A percentile compares a stretch with the other conserved stretches of the same genome.
Conservation (phyloP, 2,888 invertebrate genomes). For the Dryadula phaetusa region DNA sequence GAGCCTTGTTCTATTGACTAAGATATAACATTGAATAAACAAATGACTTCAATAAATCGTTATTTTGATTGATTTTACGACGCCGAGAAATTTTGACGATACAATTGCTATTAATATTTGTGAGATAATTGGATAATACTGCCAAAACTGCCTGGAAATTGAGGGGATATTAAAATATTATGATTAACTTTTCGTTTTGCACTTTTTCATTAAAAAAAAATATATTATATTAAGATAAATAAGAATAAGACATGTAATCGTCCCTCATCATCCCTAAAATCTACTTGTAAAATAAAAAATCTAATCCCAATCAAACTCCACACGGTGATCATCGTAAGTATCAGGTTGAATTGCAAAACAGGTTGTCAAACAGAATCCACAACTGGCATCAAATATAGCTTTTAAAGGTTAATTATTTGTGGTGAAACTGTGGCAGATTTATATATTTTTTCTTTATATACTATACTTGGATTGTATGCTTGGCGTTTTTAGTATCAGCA, state of each 20-base stretch:
- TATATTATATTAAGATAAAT: no score
- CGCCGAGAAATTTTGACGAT: background rate
- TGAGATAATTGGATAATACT: background rate
- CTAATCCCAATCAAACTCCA: background rate
- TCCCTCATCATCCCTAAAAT: no score
- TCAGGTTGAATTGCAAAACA: background rate
- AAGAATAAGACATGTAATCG: no score
- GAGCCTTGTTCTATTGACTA: slow-evolving; percentile 22
- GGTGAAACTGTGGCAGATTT: background rate
- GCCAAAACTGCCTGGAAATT: background rate
- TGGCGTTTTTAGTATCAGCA: no score
- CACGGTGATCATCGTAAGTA: no score
- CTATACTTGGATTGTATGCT: no score
- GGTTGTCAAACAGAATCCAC: slow-evolving; percentile 7
- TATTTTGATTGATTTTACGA: background rate
- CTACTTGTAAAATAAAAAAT: no score
- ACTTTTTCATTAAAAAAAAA: background rate
- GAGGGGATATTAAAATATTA: background rate
- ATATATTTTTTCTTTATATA: no score
- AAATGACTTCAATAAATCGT: slow-evolving; percentile 15
- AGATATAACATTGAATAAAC: slow-evolving; percentile 6
- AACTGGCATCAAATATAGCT: background rate
- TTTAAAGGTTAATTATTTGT: background rate
- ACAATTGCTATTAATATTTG: background rate
- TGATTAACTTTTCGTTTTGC: background rate